Conservation (phyloP, 2,113 vertebrate genomes). For the Variabilichromis moorii region DNA sequence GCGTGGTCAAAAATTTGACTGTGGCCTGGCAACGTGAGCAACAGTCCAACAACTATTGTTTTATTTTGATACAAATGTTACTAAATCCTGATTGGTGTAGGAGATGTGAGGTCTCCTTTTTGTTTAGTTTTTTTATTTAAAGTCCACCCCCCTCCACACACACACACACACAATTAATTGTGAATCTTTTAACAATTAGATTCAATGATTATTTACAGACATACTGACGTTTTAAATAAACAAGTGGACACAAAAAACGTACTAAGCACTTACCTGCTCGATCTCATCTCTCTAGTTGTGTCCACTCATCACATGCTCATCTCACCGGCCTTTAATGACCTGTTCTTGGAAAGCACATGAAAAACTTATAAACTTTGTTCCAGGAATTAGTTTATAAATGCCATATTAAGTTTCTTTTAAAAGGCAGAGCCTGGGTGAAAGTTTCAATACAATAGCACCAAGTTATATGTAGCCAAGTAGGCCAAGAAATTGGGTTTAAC, state of each 20-base stretch:
- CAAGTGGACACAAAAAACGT: not conserved
- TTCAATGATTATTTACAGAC: not conserved
- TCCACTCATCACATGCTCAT: not conserved
- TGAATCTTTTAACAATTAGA: not conserved
- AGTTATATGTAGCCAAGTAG: not conserved
- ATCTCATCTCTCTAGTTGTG: not conserved
- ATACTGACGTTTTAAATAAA: not conserved
- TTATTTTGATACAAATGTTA: not conserved
- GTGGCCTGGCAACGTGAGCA: not conserved
- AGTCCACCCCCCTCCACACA: not conserved
- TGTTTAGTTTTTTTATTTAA: not conserved
- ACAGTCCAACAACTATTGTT: not conserved
- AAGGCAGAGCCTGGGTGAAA: not conserved
- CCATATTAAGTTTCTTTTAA: not conserved
- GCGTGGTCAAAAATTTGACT: not conserved
- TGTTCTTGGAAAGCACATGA: not conserved
- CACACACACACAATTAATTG: not conserved
- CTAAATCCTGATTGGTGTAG: not conserved
- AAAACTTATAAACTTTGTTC: not conserved
- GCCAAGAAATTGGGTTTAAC: constrained; percentile 1
- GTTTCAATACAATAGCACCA: not conserved
- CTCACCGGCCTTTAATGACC: not conserved
- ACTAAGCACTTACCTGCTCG: not conserved
- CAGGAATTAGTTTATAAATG: not conserved
- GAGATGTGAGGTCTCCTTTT: not conserved